Conservation (phyloP, 2,113 vertebrate genomes). For the Dunckerocampus dactyliophorus region DNA sequence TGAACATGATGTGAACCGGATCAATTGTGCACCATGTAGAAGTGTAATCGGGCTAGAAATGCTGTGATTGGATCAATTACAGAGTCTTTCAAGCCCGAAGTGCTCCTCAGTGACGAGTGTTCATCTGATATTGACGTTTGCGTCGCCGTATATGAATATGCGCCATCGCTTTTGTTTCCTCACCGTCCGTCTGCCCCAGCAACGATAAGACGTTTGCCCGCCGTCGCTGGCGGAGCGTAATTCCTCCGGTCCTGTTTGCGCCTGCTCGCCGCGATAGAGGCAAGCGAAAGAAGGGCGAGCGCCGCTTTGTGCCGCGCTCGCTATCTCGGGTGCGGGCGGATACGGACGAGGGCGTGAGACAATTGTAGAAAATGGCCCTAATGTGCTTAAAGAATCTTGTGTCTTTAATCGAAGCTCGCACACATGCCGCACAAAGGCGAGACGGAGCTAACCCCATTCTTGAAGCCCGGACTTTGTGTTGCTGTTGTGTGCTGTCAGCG, state of each 20-base stretch:
- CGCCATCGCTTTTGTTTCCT: slow-evolving; percentile 31
- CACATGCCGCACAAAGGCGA: slow-evolving; percentile 74
- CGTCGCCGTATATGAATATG: neutral
- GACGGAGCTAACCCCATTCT: slow-evolving; percentile 69
- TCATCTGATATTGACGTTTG: too few relatives aligned
- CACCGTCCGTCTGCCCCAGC: slow-evolving; percentile 47
- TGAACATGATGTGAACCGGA: too few relatives aligned
- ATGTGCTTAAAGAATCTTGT: slow-evolving; percentile 77
- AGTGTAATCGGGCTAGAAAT: too few relatives aligned
- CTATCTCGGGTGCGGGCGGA: slow-evolving; percentile 73
- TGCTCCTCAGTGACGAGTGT: too few relatives aligned
- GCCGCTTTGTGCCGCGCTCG: slow-evolving; percentile 62
- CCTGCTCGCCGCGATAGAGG: slow-evolving; percentile 66
- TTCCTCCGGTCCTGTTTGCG: slow-evolving; percentile 57
- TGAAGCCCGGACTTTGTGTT: slow-evolving; percentile 43
- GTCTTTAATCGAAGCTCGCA: slow-evolving; percentile 79
- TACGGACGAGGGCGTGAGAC: slow-evolving; percentile 74
- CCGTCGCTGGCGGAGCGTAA: slow-evolving; percentile 43
- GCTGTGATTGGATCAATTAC: too few relatives aligned
- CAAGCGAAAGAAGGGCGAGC: slow-evolving; percentile 54
- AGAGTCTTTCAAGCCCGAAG: too few relatives aligned
- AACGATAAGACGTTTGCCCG: slow-evolving; percentile 49
- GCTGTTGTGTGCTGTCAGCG: slow-evolving; percentile 17
- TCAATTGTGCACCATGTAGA: too few relatives aligned
- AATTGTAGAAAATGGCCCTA: slow-evolving; percentile 77